Evolutionary conservation across 2,888 invertebrate species (phyloP).

Genomic region (Aromia moschata): DNA sequence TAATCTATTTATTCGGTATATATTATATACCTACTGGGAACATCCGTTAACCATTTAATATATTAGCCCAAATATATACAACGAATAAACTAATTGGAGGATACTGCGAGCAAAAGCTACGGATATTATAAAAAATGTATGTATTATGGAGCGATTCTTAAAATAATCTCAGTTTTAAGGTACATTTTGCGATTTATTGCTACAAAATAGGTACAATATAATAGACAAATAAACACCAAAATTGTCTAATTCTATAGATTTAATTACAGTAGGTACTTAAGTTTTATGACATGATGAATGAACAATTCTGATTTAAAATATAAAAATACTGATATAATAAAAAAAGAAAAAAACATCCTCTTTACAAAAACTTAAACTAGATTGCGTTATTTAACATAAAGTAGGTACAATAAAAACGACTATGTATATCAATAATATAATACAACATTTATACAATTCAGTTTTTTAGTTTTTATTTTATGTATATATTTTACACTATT

Average conservation of each 20-base stretch:
- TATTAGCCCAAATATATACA: no score
- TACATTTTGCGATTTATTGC: no score
- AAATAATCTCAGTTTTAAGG: no score
- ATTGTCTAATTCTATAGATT: background rate
- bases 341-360: background rate
- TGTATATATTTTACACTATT: background rate
- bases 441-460: background rate
- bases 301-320: background rate
- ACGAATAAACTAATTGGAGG: no score
- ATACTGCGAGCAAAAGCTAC: no score
- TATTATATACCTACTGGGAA: no score
- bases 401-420: background rate
- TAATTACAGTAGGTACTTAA: background rate
- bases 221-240: background rate
- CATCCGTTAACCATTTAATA: no score
- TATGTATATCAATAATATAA: background rate
- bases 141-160: no score
- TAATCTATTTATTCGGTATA: no score
- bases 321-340: background rate
- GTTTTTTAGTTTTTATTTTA: background rate
- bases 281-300: background rate
- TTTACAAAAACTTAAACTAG: background rate
- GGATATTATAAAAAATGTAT: no score
- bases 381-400: background rate
- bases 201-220: background rate